Conservation (phyloP, 2,797 vertebrate genomes). For the Brotula barbata region DNA sequence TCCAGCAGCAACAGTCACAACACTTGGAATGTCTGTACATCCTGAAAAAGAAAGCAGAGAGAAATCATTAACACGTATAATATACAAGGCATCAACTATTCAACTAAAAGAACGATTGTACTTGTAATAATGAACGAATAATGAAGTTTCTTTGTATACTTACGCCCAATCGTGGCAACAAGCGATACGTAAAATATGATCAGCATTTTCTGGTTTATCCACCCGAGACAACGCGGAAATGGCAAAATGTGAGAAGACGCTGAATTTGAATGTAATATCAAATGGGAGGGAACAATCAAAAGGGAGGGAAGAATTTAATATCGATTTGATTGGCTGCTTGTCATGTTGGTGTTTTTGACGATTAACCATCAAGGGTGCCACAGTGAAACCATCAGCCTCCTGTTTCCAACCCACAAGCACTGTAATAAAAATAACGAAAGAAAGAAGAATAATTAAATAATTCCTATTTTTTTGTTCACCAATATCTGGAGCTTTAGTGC, state of each 20-base stretch:
- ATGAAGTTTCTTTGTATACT: background rate
- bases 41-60: conserved; percentile 25
- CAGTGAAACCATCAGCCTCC: conserved; percentile 1
- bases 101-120: too few relatives aligned
- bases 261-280: background rate
- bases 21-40: conserved; percentile 7
- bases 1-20: conserved; percentile 22
- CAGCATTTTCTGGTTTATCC: conserved; percentile 3
- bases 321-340: background rate
- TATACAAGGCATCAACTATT: too few relatives aligned
- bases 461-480: too few relatives aligned
- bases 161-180: background rate
- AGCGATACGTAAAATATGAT: background rate
- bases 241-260: background rate
- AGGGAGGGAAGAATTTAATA: background rate
- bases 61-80: background rate
- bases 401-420: too few relatives aligned
- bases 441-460: too few relatives aligned
- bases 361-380: background rate
- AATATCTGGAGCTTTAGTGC: too few relatives aligned
- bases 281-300: background rate
- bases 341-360: background rate
- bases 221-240: background rate
- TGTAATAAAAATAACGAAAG: too few relatives aligned
- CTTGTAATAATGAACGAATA: too few relatives aligned